A percentile compares a stretch with the other conserved stretches of the same genome.
Evolutionary conservation across 2,797 vertebrate genomes (phyloP).

Genomic region (Garrulus glandarius): DNA sequence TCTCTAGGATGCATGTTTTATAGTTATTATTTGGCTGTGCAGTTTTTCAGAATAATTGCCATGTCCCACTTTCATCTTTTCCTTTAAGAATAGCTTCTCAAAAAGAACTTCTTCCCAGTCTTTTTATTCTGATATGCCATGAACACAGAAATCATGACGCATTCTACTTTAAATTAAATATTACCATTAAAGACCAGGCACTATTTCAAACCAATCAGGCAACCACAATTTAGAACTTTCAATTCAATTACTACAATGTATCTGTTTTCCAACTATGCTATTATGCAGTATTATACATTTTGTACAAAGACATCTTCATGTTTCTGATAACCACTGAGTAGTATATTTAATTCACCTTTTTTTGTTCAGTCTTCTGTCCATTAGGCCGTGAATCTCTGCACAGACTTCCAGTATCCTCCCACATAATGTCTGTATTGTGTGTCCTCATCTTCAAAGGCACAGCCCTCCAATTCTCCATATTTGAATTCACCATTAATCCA

Average conservation of each 20-base stretch:
- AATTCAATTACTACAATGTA: not conserved
- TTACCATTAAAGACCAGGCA: not conserved
- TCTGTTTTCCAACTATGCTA: not conserved
- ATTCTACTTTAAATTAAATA: not conserved
- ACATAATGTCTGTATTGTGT: not conserved
- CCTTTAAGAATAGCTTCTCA: not conserved
- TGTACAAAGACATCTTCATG: not conserved
- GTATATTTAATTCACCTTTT: conserved; percentile 26
- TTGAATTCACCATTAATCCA: not conserved
- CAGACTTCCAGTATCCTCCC: not conserved
- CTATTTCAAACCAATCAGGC: not conserved
- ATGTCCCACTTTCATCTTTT: not conserved
- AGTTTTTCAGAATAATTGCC: not conserved
- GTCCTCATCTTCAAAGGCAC: not conserved
- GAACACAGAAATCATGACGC: fast-evolving
- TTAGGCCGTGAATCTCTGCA: not conserved
- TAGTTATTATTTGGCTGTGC: not conserved
- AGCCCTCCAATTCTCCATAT: not conserved
- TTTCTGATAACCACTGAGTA: not conserved
- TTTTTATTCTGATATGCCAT: not conserved
- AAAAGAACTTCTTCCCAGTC: not conserved
- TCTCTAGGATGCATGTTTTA: not conserved
- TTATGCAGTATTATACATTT: not conserved
- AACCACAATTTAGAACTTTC: not conserved
- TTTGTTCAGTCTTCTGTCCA: not conserved